Evolutionary conservation across 2,113 vertebrate species (phyloP), one percentile per base, ranked within the genome.

Genomic region (Mastomys natalensis): DNA sequence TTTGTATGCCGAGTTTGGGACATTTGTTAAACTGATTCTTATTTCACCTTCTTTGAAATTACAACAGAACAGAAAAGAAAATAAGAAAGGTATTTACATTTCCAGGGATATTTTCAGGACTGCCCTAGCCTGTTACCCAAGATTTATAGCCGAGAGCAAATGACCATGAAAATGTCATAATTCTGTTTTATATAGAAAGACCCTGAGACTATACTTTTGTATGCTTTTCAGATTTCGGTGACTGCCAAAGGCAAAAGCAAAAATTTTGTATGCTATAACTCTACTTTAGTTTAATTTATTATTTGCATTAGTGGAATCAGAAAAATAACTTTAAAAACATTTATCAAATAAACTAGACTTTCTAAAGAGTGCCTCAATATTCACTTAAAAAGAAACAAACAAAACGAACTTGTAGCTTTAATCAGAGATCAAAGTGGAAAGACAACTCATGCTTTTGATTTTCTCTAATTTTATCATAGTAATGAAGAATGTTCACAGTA

Each of bases 391-490:
- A 16, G 64, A 51, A 40, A 21, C 31, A n/a, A 37, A 29, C n/a
- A 40, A 80, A 64, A 96, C 91, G 91, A 22, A 1, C 37, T 43
- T 94, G 51, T 40, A 92, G 73, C 11, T 89, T 98, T 98, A 96
- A 98, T 97, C 90, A 98, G 93, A 88, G 85, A 93, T 88, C 82
- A 93, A 96, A 97, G 91, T 10, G 31, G 84, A 94, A 96, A 97
- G 91, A 96, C 92, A 97, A 97, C 43, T 93, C 73, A 97, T 97
- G 94, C 89, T 4, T 74, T 98, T 94, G 73, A 97, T 98, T 98
- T 98, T 94, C 90, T 95, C 80, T 98, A 94, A 97, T 97, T 98
- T 76, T 91, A 93, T 97, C 82, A 96, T 87, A 97, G 31, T 96
- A 98, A 98, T 97, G 96, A 98, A 94, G 64, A 98, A 72, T 92